phyloP scores from a whole-genome alignment of 2,797 vertebrate genomes.

The Pseudochirops cupreus region DNA sequence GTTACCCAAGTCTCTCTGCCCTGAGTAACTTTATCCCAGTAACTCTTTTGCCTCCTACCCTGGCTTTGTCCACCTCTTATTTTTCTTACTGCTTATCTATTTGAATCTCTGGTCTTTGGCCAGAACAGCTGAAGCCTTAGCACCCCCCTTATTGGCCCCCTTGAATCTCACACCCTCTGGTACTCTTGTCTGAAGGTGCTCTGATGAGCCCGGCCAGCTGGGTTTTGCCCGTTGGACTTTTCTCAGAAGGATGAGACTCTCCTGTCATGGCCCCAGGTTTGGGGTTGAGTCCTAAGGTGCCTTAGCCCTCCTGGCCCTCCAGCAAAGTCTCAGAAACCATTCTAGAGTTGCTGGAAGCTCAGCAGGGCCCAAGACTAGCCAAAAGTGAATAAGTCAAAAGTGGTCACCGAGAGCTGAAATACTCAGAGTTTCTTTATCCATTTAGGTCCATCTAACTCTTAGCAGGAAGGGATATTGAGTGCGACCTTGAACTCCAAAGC shows the following conservation, averaged over 20 bases:
- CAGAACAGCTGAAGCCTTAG: slow-evolving; percentile 59
- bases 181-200: slow-evolving; percentile 48
- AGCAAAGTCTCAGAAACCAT: background rate
- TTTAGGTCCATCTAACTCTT: background rate
- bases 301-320: background rate
- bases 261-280: background rate
- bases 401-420: background rate
- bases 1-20: slow-evolving; percentile 57
- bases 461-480: background rate
- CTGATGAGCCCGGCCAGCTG: slow-evolving; percentile 9
- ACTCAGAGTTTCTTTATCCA: background rate
- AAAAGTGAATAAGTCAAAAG: background rate
- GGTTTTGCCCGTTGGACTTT: slow-evolving; percentile 36
- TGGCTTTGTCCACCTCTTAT: slow-evolving; percentile 64
- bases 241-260: background rate
- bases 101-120: slow-evolving; percentile 68
- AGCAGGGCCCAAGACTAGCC: background rate
- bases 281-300: background rate
- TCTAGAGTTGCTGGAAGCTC: background rate
- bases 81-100: slow-evolving; percentile 57
- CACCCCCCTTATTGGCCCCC: slow-evolving; percentile 37
- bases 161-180: slow-evolving; percentile 53
- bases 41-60: slow-evolving; percentile 9
- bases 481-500: background rate
- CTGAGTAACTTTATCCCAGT: slow-evolving; percentile 38